These are phyloP conservation scores for Amiota communis DNA, from an alignment of 2,888 invertebrate species.

Conservation along the genomic window DNA sequence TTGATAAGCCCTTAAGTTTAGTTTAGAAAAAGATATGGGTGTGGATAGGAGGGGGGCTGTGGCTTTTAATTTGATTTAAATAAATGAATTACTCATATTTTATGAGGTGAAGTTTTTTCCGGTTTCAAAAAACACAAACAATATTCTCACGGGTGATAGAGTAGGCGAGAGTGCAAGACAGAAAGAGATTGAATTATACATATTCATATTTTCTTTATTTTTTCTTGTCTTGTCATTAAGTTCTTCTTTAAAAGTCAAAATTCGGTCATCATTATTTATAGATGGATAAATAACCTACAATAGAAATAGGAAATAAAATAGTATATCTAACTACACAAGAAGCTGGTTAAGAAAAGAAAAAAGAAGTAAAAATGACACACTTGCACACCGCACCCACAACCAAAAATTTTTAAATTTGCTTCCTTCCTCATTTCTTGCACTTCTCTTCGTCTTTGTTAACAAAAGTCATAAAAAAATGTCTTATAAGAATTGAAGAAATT, in stretches of 20 bases:
- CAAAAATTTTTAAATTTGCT: too few relatives aligned
- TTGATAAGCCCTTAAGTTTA: too few relatives aligned
- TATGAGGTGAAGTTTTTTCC: too few relatives aligned
- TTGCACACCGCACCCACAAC: too few relatives aligned
- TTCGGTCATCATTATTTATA: neutral
- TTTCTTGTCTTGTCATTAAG: neutral
- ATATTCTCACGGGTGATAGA: neutral
- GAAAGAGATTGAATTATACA: neutral
- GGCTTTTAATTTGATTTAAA: too few relatives aligned
- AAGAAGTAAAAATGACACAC: neutral
- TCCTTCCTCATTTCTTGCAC: too few relatives aligned
- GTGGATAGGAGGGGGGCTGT: too few relatives aligned
- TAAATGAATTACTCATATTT: too few relatives aligned
- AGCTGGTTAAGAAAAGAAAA: constrained; percentile 1
- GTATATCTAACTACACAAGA: constrained; percentile 10
- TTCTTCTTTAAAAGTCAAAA: neutral
- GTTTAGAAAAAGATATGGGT: too few relatives aligned
- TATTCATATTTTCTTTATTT: too few relatives aligned
- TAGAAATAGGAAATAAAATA: constrained; percentile 4
- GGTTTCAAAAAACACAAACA: neutral
- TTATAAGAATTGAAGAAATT: neutral
- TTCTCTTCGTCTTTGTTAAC: too few relatives aligned
- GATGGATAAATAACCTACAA: constrained; percentile 44
- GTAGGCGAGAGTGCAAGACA: neutral
- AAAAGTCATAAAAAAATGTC: too few relatives aligned